A percentile compares a stretch with the other conserved stretches of the same genome.
Evolutionary conservation across 2,113 vertebrate species (phyloP).

Genomic region (Lontra canadensis): DNA sequence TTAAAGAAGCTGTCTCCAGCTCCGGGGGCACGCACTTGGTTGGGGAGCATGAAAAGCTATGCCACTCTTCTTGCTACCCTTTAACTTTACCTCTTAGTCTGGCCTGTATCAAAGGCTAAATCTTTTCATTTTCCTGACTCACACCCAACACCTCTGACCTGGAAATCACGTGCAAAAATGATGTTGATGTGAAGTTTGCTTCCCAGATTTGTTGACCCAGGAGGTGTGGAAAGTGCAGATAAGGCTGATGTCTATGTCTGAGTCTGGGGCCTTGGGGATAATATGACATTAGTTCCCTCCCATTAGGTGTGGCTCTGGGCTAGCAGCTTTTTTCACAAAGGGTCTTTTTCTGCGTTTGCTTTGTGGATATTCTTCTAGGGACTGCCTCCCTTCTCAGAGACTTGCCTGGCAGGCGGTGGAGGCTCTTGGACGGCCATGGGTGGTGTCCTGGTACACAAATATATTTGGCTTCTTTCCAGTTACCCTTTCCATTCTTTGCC

Average conservation of each 20-base stretch:
- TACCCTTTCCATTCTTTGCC: background rate
- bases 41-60: background rate
- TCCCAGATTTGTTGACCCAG: background rate
- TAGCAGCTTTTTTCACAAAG: background rate
- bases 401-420: accelerated
- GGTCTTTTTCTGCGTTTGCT: background rate
- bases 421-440: background rate
- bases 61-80: background rate
- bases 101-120: background rate
- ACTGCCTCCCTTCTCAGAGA: background rate
- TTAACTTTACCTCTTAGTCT: background rate
- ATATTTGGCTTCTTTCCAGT: background rate
- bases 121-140: background rate
- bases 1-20: background rate
- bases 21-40: accelerated
- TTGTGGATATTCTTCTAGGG: background rate
- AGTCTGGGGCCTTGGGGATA: background rate
- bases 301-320: background rate
- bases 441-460: background rate
- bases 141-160: background rate
- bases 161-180: background rate
- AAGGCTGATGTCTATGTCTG: background rate
- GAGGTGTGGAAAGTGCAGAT: background rate
- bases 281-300: background rate
- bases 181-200: background rate